A percentile compares a stretch with the other conserved stretches of the same genome.
These are phyloP conservation scores for Poecilobothrus nobilitatus DNA, from an alignment of 2,888 invertebrate species.

Conservation along the genomic window DNA sequence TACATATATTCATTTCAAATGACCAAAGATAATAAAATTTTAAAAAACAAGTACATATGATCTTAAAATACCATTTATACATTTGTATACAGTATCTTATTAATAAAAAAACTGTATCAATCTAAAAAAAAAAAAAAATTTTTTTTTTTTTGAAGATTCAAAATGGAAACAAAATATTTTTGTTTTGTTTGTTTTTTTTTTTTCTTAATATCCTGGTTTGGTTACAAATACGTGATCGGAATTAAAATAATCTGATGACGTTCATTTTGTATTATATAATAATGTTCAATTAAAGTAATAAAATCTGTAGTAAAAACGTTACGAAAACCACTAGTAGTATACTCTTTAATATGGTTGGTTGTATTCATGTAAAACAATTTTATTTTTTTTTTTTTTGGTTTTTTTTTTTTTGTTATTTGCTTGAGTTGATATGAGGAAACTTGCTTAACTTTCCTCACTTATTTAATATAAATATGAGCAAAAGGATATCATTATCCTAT, in stretches of 20 bases:
- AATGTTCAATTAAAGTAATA: neutral
- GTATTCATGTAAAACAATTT: too few species aligned
- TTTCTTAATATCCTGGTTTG: neutral
- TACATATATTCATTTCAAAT: too few species aligned
- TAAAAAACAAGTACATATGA: too few species aligned
- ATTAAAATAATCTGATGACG: neutral
- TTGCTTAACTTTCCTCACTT: neutral
- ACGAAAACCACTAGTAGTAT: neutral
- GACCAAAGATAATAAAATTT: too few species aligned
- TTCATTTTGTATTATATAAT: neutral
- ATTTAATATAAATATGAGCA: neutral
- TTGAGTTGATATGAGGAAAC: neutral
- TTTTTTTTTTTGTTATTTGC: too few species aligned
- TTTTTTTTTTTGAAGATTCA: too few species aligned
- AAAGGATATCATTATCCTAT: neutral
- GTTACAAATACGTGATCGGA: constrained; percentile 4
- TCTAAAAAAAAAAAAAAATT: neutral
- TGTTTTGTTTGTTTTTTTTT: neutral
- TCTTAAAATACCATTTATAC: too few species aligned
- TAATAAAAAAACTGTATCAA: too few species aligned
- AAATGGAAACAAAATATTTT: too few species aligned
- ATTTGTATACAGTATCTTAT: too few species aligned
- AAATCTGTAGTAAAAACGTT: neutral
- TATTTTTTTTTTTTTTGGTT: too few species aligned
- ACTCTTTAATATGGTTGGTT: too few species aligned